Percentiles rank a stretch among this genome's conserved stretches.
phyloP scores from a whole-genome alignment of 2,797 vertebrate species.

The Enteromius fasciolatus region DNA sequence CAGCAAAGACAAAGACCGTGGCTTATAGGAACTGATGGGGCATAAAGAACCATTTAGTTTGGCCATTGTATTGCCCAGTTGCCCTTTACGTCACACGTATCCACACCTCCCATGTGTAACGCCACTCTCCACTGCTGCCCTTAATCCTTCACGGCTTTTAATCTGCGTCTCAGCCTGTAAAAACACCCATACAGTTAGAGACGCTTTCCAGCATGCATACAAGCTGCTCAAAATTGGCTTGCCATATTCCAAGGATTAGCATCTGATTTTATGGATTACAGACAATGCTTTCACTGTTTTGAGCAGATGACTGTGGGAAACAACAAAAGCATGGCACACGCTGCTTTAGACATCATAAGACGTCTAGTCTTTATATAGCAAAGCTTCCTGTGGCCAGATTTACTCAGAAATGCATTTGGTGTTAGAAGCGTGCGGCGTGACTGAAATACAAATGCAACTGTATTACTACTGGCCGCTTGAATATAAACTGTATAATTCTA shows the following conservation, averaged over 20 bases:
- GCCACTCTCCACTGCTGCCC: slow-evolving; percentile 27
- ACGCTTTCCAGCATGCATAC: not conserved
- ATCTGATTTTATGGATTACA: slow-evolving; percentile 47
- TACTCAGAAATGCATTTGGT: slow-evolving; percentile 5
- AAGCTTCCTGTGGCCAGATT: slow-evolving; percentile 30
- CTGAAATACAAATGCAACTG: slow-evolving; percentile 30
- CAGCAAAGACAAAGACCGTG: slow-evolving; percentile 5
- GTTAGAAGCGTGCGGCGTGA: not conserved
- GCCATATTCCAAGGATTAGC: slow-evolving; percentile 47
- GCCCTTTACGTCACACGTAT: slow-evolving; percentile 19
- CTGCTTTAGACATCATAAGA: slow-evolving; percentile 24
- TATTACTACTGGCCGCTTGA: not conserved
- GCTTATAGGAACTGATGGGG: slow-evolving; percentile 40
- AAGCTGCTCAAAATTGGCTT: slow-evolving; percentile 26
- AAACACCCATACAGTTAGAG: slow-evolving; percentile 48
- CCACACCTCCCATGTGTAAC: slow-evolving; percentile 31
- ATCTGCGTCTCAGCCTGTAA: slow-evolving; percentile 55
- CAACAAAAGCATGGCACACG: not conserved
- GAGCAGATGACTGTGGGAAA: slow-evolving; percentile 18
- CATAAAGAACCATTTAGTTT: slow-evolving; percentile 27
- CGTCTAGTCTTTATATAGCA: slow-evolving; percentile 18
- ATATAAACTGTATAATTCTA: not conserved
- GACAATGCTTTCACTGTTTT: slow-evolving; percentile 44
- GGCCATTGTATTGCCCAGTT: slow-evolving; percentile 21
- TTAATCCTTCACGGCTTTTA: slow-evolving; percentile 62